Percentiles rank a stretch among this genome's conserved stretches.
phyloP scores from a whole-genome alignment of 2,113 vertebrate species.

The Chamaea fasciata region DNA sequence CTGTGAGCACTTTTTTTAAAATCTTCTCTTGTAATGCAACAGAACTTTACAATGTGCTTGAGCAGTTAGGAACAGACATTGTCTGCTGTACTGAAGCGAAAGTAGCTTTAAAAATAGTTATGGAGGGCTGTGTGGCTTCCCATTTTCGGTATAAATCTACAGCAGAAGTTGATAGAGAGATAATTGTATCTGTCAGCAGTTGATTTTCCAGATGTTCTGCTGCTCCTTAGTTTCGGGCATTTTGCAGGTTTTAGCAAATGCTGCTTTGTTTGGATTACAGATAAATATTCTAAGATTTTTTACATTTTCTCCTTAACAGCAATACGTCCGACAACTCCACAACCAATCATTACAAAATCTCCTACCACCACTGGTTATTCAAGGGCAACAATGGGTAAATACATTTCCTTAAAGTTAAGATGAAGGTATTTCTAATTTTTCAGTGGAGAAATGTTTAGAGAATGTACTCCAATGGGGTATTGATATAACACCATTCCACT shows the following conservation, averaged over 20 bases:
- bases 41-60: neutral
- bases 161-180: neutral
- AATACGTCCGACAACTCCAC: slow-evolving; percentile 38
- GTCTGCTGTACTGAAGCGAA: neutral
- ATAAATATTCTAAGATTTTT: slow-evolving; percentile 39
- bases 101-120: neutral
- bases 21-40: neutral
- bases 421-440: neutral
- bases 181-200: neutral
- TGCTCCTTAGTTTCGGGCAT: neutral
- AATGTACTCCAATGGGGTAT: neutral
- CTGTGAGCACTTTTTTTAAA: neutral
- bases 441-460: neutral
- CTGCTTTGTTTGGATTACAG: neutral
- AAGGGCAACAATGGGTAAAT: slow-evolving; percentile 74
- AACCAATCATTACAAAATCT: slow-evolving; percentile 44
- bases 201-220: neutral
- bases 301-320: slow-evolving; percentile 54
- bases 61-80: neutral
- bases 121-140: neutral
- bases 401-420: neutral
- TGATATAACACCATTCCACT: neutral
- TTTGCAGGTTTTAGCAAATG: neutral
- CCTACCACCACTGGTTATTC: slow-evolving; percentile 23
- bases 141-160: neutral